Percentiles rank a stretch among this genome's conserved stretches.
Conservation (phyloP, 2,113 vertebrate genomes). For the Hippocampus zosterae region DNA sequence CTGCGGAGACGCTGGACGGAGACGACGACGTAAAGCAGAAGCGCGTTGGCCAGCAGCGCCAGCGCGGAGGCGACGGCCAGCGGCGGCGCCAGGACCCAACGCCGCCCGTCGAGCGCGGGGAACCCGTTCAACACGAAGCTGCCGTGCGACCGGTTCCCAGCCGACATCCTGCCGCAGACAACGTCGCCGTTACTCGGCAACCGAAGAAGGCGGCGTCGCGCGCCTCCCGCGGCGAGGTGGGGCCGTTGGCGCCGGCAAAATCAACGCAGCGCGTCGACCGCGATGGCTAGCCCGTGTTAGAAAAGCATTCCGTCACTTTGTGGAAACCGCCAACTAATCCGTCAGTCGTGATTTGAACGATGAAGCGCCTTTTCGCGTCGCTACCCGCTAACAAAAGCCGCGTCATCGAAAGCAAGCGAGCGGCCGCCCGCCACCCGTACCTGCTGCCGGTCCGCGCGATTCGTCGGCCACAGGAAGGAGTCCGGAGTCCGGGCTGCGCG, state of each 20-base stretch:
- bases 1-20: constrained; percentile 56
- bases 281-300: not conserved
- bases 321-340: not conserved
- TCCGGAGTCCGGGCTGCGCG: no score
- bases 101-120: constrained; percentile 48
- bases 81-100: constrained; percentile 54
- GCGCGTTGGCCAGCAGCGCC: constrained; percentile 59
- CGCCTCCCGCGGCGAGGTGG: no score
- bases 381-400: not conserved
- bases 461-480: not conserved
- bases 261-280: not conserved
- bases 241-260: no score
- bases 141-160: constrained; percentile 60
- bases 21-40: constrained; percentile 53
- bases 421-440: not conserved
- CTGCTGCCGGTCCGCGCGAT: not conserved
- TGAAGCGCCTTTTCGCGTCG: not conserved
- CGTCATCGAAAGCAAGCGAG: not conserved
- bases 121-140: constrained; percentile 65
- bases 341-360: not conserved
- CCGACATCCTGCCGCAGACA: not conserved
- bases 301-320: not conserved
- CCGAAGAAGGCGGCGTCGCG: no score
- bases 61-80: constrained; percentile 44
- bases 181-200: constrained; percentile 11